Evolutionary conservation across 2,888 invertebrate genomes (phyloP).

Genomic region (Lasioglossum lativentre): DNA sequence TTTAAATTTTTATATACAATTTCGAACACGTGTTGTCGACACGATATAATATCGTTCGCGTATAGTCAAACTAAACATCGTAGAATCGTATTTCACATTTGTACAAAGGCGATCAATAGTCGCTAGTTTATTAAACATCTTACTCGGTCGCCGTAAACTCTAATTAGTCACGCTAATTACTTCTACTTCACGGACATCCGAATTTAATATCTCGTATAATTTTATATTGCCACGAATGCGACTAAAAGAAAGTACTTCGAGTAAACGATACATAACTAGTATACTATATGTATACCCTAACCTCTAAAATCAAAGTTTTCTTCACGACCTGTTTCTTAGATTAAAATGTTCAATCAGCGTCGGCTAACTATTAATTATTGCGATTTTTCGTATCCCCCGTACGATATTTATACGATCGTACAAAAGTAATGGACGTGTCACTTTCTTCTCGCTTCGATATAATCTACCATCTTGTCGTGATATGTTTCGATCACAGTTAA

Average conservation of each 20-base stretch:
- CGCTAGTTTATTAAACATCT: too few relatives aligned
- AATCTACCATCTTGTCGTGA: conserved; percentile 43
- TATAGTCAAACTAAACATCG: conserved; percentile 35
- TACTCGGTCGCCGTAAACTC: neutral
- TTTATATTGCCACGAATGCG: conserved; percentile 50
- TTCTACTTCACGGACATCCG: neutral
- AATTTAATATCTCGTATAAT: conserved; percentile 17
- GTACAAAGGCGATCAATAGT: conserved; percentile 20
- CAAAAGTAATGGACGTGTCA: conserved; percentile 42
- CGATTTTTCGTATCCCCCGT: conserved; percentile 33
- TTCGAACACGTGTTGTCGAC: neutral
- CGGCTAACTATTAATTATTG: too few relatives aligned
- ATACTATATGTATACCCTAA: conserved; percentile 8
- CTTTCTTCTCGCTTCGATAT: neutral
- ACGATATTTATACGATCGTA: conserved; percentile 44
- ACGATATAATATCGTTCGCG: conserved; percentile 36
- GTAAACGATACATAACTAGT: conserved; percentile 12
- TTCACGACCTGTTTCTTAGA: neutral
- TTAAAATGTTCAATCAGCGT: too few relatives aligned
- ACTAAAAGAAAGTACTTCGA: conserved; percentile 31
- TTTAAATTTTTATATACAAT: conserved; percentile 53
- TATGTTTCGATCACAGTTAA: conserved; percentile 72
- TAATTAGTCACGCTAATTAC: conserved; percentile 3
- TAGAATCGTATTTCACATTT: conserved; percentile 45
- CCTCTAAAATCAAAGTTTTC: neutral